A percentile compares a stretch with the other conserved stretches of the same genome.
These are phyloP conservation scores for Yoshiicerus persimilis DNA, from an alignment of 1,140 invertebrate genomes.

Conservation along the genomic window DNA sequence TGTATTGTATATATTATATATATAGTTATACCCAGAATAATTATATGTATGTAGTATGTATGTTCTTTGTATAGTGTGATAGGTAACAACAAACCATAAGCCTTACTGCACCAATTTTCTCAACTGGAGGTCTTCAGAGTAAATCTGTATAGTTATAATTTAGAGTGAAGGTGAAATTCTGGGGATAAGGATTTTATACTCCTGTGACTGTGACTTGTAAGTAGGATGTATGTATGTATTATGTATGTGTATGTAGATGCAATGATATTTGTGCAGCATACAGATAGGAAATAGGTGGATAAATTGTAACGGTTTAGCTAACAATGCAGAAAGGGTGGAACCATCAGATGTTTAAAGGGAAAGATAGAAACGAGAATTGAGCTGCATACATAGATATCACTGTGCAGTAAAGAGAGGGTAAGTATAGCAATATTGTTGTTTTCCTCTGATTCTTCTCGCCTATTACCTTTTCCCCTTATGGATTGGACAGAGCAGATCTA, in stretches of 20 bases:
- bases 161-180: too few relatives aligned
- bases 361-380: not conserved
- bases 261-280: too few relatives aligned
- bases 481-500: not conserved
- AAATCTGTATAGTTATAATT: too few relatives aligned
- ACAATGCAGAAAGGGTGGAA: not conserved
- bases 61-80: not conserved
- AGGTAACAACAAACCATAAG: not conserved
- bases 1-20: too few relatives aligned
- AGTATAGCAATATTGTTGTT: constrained; percentile 1
- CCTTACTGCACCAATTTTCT: constrained; percentile 1
- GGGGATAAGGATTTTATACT: too few relatives aligned
- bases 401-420: not conserved
- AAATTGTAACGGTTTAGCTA: too few relatives aligned
- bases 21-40: too few relatives aligned
- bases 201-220: too few relatives aligned
- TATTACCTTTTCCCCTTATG: not conserved
- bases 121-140: not conserved
- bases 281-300: too few relatives aligned
- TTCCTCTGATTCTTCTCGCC: not conserved
- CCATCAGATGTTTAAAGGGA: not conserved
- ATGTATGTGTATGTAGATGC: too few relatives aligned
- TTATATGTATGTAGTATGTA: not conserved
- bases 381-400: too few relatives aligned
- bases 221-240: too few relatives aligned